Evolutionary conservation across 2,113 vertebrate genomes (phyloP).

Genomic region (Chionis minor): DNA sequence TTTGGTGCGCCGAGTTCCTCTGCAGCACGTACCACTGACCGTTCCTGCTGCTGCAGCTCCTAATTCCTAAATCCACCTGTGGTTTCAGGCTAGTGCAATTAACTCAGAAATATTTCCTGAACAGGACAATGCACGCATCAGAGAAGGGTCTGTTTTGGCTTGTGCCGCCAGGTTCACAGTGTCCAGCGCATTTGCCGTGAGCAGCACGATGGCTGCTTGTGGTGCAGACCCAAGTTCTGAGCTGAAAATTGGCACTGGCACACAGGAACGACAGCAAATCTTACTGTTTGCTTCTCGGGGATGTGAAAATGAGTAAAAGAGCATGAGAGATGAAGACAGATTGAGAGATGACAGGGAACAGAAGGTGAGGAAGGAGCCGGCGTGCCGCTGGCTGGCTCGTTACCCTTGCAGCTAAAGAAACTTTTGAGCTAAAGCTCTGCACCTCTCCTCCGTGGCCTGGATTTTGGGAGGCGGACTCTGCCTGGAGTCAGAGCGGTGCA

Average conservation of each 20-base stretch:
- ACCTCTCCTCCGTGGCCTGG: neutral
- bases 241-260: neutral
- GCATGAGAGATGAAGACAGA: neutral
- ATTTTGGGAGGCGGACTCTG: neutral
- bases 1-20: neutral
- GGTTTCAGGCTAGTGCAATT: neutral
- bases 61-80: neutral
- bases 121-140: neutral
- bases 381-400: fast-evolving
- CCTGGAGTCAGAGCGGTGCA: neutral
- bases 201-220: fast-evolving
- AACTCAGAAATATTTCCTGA: neutral
- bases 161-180: fast-evolving
- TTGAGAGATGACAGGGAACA: neutral
- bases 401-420: neutral
- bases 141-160: neutral
- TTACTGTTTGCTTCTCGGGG: neutral
- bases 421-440: neutral
- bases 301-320: neutral
- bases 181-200: fast-evolving
- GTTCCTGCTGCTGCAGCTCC: neutral
- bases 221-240: neutral
- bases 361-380: neutral
- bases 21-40: neutral
- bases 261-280: fast-evolving